Evolutionary conservation across 2,113 vertebrate genomes (phyloP).

Genomic region (Galbula dea): DNA sequence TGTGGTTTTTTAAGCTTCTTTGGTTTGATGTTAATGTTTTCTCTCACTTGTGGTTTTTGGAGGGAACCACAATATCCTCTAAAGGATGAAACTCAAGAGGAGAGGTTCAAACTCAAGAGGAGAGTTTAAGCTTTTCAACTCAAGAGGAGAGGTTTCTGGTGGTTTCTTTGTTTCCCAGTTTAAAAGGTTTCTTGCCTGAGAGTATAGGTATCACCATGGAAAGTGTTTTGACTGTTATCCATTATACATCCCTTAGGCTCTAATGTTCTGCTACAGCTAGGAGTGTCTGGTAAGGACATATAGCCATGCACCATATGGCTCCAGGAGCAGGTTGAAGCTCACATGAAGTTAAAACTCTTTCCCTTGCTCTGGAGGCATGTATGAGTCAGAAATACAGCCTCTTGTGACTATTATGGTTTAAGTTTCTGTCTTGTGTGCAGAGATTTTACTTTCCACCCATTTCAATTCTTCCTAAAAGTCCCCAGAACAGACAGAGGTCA

Average conservation of each 20-base stretch:
- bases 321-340: background rate
- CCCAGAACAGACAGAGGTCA: background rate
- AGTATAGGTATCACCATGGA: background rate
- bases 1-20: background rate
- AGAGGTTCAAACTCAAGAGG: background rate
- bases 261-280: background rate
- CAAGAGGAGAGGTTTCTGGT: background rate
- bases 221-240: background rate
- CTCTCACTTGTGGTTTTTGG: background rate
- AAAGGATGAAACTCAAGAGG: background rate
- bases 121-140: background rate
- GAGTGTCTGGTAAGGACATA: background rate
- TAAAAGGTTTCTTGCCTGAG: background rate
- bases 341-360: background rate
- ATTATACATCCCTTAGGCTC: background rate
- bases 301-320: background rate
- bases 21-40: background rate
- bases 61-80: background rate
- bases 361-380: background rate
- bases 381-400: background rate
- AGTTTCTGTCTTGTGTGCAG: background rate
- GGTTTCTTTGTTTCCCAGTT: slow-evolving; percentile 3
- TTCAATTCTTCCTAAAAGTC: background rate
- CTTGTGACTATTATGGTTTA: background rate
- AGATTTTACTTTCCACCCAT: background rate